Evolutionary conservation across 2,888 invertebrate genomes (phyloP), one percentile per base, ranked within the genome.

Genomic region (Seira sanloemensis): DNA sequence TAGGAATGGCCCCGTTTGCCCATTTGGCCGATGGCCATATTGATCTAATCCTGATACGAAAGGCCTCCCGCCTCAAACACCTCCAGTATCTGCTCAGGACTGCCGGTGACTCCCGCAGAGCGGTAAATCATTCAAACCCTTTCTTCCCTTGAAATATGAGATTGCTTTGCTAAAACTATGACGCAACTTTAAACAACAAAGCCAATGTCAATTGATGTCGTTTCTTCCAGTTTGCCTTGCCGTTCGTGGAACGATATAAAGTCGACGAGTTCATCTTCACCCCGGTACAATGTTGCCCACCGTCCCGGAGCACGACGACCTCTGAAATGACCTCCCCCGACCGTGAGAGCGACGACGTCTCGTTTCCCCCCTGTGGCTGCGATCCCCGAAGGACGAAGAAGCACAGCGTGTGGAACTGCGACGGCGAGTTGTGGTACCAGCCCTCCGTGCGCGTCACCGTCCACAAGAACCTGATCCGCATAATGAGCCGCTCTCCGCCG

Each of bases 11-110:
- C 66, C 95, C 95, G 0, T 94, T 93, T 89, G 94, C 94, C 90
- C 96, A 96, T 91, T 92, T 96, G 54, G 96, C 96, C 0, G 95
- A 96, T 91, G 96, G 96, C 26, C 94, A 94, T 90, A 92, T 95
- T 83, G 95, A 96, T 91, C 92, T 96, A 87, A 94, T 96, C 86
- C 91, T 96, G 58, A 94, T 96, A 50, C 93, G 93, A 66, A 94
- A 95, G 90, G 95, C 96, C 21, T 94, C 95, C 21, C 91, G 96
- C 78, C 90, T 94, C 54, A 94, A 96, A 90, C 95, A 94, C 91
- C 91, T 96, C 65, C 93, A 94, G 85, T 93, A 96, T 90, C 91
- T 96, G 69, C 90, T 94, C 27, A 92, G 94, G 86, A 92, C 94
- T 71, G 93, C 94, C 71, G 94, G 93, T 87, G 93, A 93, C 90